A percentile compares a stretch with the other conserved stretches of the same genome.
These are phyloP conservation scores for Allygus modestus DNA, from an alignment of 2,888 invertebrate species.

Conservation along the genomic window DNA sequence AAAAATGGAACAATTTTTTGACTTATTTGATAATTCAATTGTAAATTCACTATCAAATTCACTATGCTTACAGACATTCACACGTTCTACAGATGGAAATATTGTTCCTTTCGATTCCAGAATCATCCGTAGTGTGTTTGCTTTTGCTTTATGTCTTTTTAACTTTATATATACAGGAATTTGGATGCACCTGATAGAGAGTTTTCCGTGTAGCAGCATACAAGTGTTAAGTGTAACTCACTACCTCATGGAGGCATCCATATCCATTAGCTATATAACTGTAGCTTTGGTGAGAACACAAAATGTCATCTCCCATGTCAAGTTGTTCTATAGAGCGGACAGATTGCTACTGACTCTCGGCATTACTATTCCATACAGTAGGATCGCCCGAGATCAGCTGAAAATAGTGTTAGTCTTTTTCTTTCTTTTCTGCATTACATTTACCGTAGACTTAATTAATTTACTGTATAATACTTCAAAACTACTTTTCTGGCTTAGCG, in stretches of 20 bases:
- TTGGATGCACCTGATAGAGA: conserved; percentile 1
- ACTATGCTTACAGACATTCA: not conserved
- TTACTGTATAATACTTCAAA: not conserved
- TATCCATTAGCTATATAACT: conserved; percentile 3
- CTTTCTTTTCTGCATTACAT: not conserved
- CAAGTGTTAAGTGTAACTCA: not conserved
- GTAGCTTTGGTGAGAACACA: not conserved
- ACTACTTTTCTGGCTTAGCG: not conserved
- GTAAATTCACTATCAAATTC: not conserved
- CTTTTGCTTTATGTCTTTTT: not conserved
- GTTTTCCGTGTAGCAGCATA: not conserved
- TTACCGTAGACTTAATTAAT: not conserved
- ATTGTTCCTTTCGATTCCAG: not conserved
- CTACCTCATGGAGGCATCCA: not conserved
- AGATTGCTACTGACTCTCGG: not conserved
- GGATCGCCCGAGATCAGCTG: not conserved
- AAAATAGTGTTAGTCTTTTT: not conserved
- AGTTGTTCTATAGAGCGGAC: not conserved
- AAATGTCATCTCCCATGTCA: not conserved
- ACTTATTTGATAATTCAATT: not conserved
- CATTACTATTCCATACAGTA: not conserved
- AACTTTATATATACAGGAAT: not conserved
- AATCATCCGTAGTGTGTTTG: not conserved
- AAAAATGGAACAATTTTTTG: not conserved
- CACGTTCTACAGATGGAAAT: not conserved